Evolutionary conservation across 1,140 invertebrate species (phyloP), one percentile per base, ranked within the genome.

Genomic region (Meloidogyne exigua): DNA sequence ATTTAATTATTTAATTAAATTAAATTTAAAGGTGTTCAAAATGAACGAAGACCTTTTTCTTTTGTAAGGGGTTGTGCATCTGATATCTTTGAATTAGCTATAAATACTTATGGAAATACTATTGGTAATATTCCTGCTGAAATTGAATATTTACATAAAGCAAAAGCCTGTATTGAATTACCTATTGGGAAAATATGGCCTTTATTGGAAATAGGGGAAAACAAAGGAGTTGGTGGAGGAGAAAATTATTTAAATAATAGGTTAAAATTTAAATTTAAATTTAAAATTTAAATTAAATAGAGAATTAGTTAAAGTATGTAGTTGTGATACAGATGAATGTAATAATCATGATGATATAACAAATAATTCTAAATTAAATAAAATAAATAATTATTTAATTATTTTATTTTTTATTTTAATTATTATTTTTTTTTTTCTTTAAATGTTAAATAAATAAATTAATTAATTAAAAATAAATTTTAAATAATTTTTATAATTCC

Each of bases 51-150:
- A 21, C 80, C 80, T 25, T 83, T 80, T 62, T 81, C 78, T 25
- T 81, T 80, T 72, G 70, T 81, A 9, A 80, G 80, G 4, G 80
- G 80, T 9, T 81, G 80, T 80, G 80, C 80, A 42, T 84, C 80
- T 12, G 80, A 81, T 62, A 68, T 81, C 32, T 81, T 81, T 65
- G 80, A 83, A 25, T 36, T 83, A 65, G 80, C 80, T 5, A 83
- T 39, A 15, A 21, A 77, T 42, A 42, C 75, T 11, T 36, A 23
- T 15, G 26, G 10, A 7, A 21, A 32, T n/a, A 23, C 36, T 11
- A n/a, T n/a, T n/a, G n/a, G n/a, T n/a, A 64, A 21, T 12, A 39
- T 62, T 15, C 77, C 81, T 13, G 74, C 80, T 9, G 80, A 81
- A 70, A 69, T 81, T 64, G 82, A 81, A 23, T 83, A 63, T 64